Evolutionary conservation across 2,113 vertebrate genomes (phyloP).

Genomic region (Panurus biarmicus): DNA sequence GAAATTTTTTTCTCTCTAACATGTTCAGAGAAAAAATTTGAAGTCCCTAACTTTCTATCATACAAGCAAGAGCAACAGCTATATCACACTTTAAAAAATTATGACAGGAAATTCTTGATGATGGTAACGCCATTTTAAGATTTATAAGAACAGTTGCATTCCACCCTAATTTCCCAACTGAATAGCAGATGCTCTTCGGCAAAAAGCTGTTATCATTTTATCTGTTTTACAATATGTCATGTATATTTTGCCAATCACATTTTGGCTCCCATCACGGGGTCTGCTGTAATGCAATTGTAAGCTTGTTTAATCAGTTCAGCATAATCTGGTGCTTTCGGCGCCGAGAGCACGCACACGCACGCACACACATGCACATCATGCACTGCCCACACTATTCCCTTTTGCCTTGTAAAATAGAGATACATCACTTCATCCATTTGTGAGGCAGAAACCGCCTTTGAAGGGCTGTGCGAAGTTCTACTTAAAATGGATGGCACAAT

Average conservation of each 20-base stretch:
- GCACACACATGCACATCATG: not conserved
- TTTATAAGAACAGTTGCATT: conserved; percentile 48
- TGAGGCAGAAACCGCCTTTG: not conserved
- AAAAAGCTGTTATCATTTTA: conserved; percentile 61
- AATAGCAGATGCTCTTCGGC: conserved; percentile 57
- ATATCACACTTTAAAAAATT: not conserved
- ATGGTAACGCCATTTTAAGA: not conserved
- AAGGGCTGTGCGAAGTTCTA: not conserved
- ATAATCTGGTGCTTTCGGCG: conserved; percentile 12
- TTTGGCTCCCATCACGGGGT: conserved; percentile 49
- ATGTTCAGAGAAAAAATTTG: not conserved
- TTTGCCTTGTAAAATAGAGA: not conserved
- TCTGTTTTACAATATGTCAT: conserved; percentile 59
- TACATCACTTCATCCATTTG: not conserved
- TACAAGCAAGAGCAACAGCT: not conserved
- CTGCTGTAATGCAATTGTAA: conserved; percentile 46
- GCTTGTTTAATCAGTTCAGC: conserved; percentile 52
- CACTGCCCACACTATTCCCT: not conserved
- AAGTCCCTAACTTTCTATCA: not conserved
- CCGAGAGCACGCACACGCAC: not conserved
- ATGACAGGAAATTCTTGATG: conserved; percentile 25
- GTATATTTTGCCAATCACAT: conserved; percentile 61
- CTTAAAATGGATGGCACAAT: conserved; percentile 46
- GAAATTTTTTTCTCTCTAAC: not conserved
- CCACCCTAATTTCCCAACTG: conserved; percentile 50